Base-by-base conservation (phyloP, 2,888 invertebrate species). In the Clostera curtula region DNA sequence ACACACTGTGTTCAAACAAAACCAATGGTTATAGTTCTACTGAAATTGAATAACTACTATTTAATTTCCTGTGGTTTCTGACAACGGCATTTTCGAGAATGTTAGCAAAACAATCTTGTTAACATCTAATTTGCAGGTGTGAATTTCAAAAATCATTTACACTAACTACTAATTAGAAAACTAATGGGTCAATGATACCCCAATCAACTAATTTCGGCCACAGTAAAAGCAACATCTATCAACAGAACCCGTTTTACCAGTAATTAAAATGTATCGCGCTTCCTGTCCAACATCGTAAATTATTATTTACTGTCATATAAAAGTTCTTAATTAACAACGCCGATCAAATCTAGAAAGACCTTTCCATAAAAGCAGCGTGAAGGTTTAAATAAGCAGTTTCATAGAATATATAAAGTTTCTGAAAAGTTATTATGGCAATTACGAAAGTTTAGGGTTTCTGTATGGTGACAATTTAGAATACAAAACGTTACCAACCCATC, bases 1-100 rank as follows among this genome's bases (percentile, higher is more conserved):
- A 36, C 52, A 55, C 56, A 24, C 12, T 21, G 18, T 24, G 32
- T 41, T 21, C 30, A 52, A 53, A 56, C 42, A 50, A 43, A 50
- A 25, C 28, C 21, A 21, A 9, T 31, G 21, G 26, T 1, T 13
- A 8, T 8, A 22, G 2, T 4, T 22, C n/a, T n/a, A n/a, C n/a
- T 5, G 13, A 4, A 13, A n/a, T n/a, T n/a, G 8, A 13, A 13
- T 8, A 10, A 10, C 10, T 10, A 10, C 12, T 20, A 9, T 11
- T 20, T 12, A 7, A 6, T 12, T 12, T n/a, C 20, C 12, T 12
- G 5, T 22, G 6, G 6, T 22, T 22, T 22, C 13, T 13, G 4
- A 22, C 13, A 22, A 22, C 8, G 13, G 2, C 8, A 17, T 17
- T 3, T 17, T 8, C 5, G 5, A 19, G 2, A 19, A 18, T 8